phyloP scores from a whole-genome alignment of 2,888 invertebrate species.

The Brachyptera risi region DNA sequence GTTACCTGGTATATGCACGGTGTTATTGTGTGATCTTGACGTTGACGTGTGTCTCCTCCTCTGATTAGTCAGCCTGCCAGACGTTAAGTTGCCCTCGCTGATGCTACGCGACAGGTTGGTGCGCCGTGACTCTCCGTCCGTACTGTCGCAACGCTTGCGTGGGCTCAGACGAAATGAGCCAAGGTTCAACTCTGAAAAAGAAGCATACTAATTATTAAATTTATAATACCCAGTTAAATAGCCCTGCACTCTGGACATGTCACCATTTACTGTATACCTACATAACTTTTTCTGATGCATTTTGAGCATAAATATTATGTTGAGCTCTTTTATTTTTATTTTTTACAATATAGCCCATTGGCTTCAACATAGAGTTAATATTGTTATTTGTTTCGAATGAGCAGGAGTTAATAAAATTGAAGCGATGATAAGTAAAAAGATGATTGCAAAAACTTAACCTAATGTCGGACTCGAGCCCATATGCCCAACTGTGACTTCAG shows the following conservation, averaged over 20 bases:
- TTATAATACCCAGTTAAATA: not conserved
- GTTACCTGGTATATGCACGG: conserved; percentile 34
- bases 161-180: conserved; percentile 30
- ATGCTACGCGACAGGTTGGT: conserved; percentile 47
- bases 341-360: too few relatives aligned
- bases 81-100: conserved; percentile 53
- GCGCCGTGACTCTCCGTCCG: conserved; percentile 34
- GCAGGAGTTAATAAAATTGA: too few relatives aligned
- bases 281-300: too few relatives aligned
- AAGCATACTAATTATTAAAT: conserved; percentile 25
- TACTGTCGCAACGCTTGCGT: conserved; percentile 36
- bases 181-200: conserved; percentile 25
- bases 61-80: conserved; percentile 16
- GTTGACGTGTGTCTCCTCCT: conserved; percentile 18
- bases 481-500: too few relatives aligned
- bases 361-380: too few relatives aligned
- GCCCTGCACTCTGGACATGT: not conserved
- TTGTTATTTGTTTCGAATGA: too few relatives aligned
- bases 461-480: too few relatives aligned
- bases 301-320: too few relatives aligned
- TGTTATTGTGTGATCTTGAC: conserved; percentile 23
- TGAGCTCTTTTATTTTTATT: too few relatives aligned
- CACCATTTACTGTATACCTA: too few relatives aligned
- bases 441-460: too few relatives aligned
- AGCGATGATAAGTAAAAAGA: too few relatives aligned